Evolutionary conservation across 2,888 invertebrate genomes (phyloP), one percentile per base, ranked within the genome.

Genomic region (Synanthedon vespiformis): DNA sequence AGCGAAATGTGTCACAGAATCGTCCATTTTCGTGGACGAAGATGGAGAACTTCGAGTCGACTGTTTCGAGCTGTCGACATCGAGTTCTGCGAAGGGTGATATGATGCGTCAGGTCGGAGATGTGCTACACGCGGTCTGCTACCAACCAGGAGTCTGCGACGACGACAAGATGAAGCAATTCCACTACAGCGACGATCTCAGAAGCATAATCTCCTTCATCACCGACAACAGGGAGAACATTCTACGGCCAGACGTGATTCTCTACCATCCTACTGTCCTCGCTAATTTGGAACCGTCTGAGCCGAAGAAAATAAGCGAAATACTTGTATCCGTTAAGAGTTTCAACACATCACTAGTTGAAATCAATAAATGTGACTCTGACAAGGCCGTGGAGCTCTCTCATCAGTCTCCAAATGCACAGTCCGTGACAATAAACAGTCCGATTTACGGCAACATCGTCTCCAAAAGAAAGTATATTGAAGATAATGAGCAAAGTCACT

Each of bases 261-360:
- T 88, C 13, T 81, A 83, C 58, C 88, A 88, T 57, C 88, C 88
- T 6, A 86, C 87, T 12, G 80, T 88, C 11, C 76, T 88, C 18
- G 68, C 82, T 41, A 82, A 87, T 60, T 61, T 82, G n/a, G 83
- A 82, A 59, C 60, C 64, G 2, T 62, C 67, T 34, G 63, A 58
- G 40, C 70, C 73, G 1, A 73, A 64, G 58, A 58, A 59, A 54
- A 61, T 77, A 12, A 61, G 61, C 59, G 73, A 83, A 34, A 74
- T 84, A 53, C 62, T 86, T 51, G 58, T 78, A 41, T 61, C 74
- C 50, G 57, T 56, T 12, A 65, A 70, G 44, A 65, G 66, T 40
- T 56, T 63, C 47, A 57, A 61, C 41, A 59, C 59, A 54, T 79
- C 78, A 40, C 34, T 10, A 34, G 34, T 34, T 34, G 68, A 76